A percentile compares a stretch with the other conserved stretches of the same genome.
Evolutionary conservation across 1,140 invertebrate species (phyloP).

Genomic region (Habropoda laboriosa): DNA sequence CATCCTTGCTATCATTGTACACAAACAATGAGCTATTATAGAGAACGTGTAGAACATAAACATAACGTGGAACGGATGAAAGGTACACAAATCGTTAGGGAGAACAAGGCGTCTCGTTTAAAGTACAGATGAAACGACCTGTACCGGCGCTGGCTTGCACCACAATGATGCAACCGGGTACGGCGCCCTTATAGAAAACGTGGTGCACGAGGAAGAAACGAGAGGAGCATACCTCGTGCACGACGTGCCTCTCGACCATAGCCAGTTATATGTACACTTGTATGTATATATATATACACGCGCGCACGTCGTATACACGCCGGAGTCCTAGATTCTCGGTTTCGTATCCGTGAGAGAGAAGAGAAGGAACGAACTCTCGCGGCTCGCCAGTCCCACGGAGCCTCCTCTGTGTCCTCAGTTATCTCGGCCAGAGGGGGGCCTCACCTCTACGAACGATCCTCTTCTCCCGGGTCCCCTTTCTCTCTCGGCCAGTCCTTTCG

Average conservation of each 20-base stretch:
- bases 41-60: slow-evolving; percentile 47
- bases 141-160: slow-evolving; percentile 50
- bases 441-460: slow-evolving; percentile 58
- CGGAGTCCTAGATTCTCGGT: slow-evolving; percentile 75
- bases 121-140: slow-evolving; percentile 61
- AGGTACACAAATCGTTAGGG: slow-evolving; percentile 53
- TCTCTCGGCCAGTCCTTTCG: slow-evolving; percentile 67
- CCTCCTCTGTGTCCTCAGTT: slow-evolving; percentile 67
- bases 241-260: slow-evolving; percentile 62
- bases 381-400: slow-evolving; percentile 74
- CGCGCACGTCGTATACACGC: slow-evolving; percentile 46
- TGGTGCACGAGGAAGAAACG: slow-evolving; percentile 73
- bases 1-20: slow-evolving; percentile 28
- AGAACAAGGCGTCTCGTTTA: slow-evolving; percentile 49
- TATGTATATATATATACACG: slow-evolving; percentile 4
- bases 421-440: slow-evolving; percentile 57
- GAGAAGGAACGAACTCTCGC: slow-evolving; percentile 62
- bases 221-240: slow-evolving; percentile 67
- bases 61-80: slow-evolving; percentile 35
- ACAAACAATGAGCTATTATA: slow-evolving; percentile 47
- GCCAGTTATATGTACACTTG: slow-evolving; percentile 8
- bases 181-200: slow-evolving; percentile 70
- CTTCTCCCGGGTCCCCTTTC: slow-evolving; percentile 58
- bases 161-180: slow-evolving; percentile 63
- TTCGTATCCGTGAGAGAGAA: slow-evolving; percentile 74